These are phyloP conservation scores for Euleptes europaea DNA, from an alignment of 2,113 vertebrate species.

Conservation along the genomic window DNA sequence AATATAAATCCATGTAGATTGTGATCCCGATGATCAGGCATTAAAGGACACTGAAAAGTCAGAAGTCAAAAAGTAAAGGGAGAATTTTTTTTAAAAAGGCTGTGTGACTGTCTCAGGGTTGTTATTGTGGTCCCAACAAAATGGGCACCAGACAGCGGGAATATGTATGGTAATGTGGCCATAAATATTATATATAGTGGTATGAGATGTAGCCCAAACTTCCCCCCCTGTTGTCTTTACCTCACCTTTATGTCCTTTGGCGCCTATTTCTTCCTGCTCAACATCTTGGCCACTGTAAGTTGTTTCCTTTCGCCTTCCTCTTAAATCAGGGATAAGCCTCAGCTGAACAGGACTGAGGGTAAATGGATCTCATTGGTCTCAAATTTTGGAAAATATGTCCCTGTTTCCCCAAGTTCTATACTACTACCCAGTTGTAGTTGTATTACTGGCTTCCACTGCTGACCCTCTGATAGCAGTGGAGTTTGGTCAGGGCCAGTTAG, in stretches of 20 bases:
- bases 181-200: neutral
- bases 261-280: neutral
- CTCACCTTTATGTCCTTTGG: neutral
- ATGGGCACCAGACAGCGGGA: neutral
- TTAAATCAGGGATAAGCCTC: neutral
- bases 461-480: too few species aligned
- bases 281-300: neutral
- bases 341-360: too few species aligned
- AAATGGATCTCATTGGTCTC: too few species aligned
- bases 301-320: neutral
- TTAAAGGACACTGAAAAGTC: neutral
- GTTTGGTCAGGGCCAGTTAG: too few species aligned
- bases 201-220: too few species aligned
- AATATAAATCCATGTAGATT: neutral
- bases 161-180: neutral
- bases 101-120: constrained; percentile 13
- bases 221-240: neutral
- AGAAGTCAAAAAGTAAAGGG: fast-evolving
- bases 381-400: neutral
- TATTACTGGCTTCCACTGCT: neutral
- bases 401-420: neutral
- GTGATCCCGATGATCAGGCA: neutral
- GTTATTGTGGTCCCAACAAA: constrained; percentile 29
- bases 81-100: neutral
- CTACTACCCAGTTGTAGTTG: neutral